Conservation (phyloP, 2,888 invertebrate genomes). For the Notodonta dromedarius region DNA sequence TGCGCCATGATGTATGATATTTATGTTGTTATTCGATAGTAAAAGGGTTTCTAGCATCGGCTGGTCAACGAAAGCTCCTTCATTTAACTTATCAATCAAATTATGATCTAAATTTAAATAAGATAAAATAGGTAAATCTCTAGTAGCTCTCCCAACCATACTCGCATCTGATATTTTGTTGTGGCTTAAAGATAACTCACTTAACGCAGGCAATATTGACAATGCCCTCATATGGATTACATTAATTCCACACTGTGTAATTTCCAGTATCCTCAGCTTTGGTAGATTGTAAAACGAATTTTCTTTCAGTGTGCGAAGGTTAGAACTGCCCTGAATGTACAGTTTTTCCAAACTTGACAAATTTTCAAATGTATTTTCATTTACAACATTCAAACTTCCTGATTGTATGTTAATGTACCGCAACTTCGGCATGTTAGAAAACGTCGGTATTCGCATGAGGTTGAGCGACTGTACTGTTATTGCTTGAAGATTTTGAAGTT, state of each 20-base stretch:
- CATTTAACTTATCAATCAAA: conserved; percentile 87
- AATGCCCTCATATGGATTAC: conserved; percentile 92
- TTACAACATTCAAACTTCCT: conserved; percentile 86
- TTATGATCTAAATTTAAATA: conserved; percentile 89
- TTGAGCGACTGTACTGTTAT: conserved; percentile 91
- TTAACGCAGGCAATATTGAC: conserved; percentile 87
- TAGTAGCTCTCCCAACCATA: conserved; percentile 91
- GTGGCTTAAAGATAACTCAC: conserved; percentile 87
- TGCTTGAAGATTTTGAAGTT: conserved; percentile 90
- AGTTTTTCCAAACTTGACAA: conserved; percentile 89
- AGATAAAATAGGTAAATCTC: conserved; percentile 90
- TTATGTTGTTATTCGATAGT: conserved; percentile 89
- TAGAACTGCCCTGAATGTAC: conserved; percentile 88
- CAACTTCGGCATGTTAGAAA: conserved; percentile 88
- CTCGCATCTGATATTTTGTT: conserved; percentile 91
- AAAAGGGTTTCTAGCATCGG: conserved; percentile 87
- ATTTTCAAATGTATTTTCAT: conserved; percentile 88
- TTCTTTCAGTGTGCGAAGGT: conserved; percentile 88
- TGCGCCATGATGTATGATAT: conserved; percentile 90
- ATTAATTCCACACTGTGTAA: conserved; percentile 90
- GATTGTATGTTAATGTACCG: conserved; percentile 90
- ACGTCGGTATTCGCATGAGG: conserved; percentile 89
- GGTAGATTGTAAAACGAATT: conserved; percentile 89
- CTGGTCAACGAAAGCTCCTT: conserved; percentile 92
- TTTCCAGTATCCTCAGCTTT: conserved; percentile 88